Evolutionary conservation across 2,797 vertebrate species (phyloP).

Genomic region (Euthynnus affinis): DNA sequence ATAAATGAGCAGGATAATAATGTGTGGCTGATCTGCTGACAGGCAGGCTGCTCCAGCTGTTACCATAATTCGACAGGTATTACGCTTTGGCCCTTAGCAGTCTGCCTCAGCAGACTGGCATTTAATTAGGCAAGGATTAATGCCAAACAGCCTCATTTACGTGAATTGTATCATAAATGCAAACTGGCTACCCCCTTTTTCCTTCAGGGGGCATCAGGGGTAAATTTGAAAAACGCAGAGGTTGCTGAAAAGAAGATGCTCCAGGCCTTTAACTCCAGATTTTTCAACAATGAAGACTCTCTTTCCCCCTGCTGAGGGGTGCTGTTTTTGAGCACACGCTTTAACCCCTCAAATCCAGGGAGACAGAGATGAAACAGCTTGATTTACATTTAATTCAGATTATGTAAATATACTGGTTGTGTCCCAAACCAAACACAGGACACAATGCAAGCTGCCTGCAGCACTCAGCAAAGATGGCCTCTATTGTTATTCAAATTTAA

Average conservation of each 20-base stretch:
- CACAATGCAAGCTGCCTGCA: conserved; percentile 69
- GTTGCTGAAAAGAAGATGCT: conserved; percentile 68
- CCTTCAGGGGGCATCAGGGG: conserved; percentile 69
- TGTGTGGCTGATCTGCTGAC: conserved; percentile 76
- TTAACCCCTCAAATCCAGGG: conserved; percentile 82
- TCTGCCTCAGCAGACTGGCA: conserved; percentile 70
- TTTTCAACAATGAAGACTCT: conserved; percentile 66
- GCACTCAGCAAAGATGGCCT: conserved; percentile 60
- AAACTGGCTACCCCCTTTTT: conserved; percentile 56
- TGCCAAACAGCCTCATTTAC: conserved; percentile 81
- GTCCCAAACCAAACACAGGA: conserved; percentile 76
- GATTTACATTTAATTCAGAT: conserved; percentile 88
- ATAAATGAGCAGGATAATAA: conserved; percentile 74
- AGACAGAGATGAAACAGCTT: conserved; percentile 80
- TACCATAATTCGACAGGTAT: conserved; percentile 79
- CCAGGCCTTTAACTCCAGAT: conserved; percentile 70
- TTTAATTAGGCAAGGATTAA: conserved; percentile 84
- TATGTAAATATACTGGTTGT: conserved; percentile 84
- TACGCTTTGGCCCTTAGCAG: conserved; percentile 62
- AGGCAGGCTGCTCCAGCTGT: conserved; percentile 75
- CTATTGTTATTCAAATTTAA: conserved; percentile 81
- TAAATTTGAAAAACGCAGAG: conserved; percentile 73
- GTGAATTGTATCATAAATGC: conserved; percentile 76
- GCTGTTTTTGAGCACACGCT: conserved; percentile 71
- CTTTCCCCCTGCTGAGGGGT: conserved; percentile 65